Base-by-base conservation (phyloP, 2,888 invertebrate species). In the Eupeodes latifasciatus region DNA sequence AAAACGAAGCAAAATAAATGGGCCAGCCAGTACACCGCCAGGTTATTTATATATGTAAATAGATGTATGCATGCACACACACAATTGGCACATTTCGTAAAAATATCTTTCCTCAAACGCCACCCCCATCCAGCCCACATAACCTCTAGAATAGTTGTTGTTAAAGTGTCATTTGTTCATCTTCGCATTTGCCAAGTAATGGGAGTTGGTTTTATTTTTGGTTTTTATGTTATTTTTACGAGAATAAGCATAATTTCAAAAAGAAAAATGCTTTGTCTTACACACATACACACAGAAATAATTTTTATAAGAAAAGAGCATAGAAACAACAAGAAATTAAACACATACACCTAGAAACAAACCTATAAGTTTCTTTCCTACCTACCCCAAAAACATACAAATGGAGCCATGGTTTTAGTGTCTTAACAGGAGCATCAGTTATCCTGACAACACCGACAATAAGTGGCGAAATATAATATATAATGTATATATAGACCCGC, bases 21-120 rank as follows among this genome's bases (percentile, higher is more conserved):
- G 49, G 59, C 44, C 57, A 64, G 67, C 77, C 57, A 77, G 47
- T 44, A 44, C 57, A 36, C 40, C 61, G 69, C 34, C 78, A 62
- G 53, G 47, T 34, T 66, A 67, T 49, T 84, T 66, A 57, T 51
- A 62, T 61, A 7, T 57, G 44, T 64, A 64, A 1, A 4, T 19
- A 66, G 12, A 10, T 16, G 12, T 47, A 47, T 57, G 47, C 1
- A 74, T 77, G 81, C 84, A 74, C 72, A 81, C 85, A 81, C 85
- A 88, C 85, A 88, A 88, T 88, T 85, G 88, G 81, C 88, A 88
- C 74, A 81, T 85, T 76, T 83, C 64, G 59, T 57, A 80, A 62
- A 67, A 64, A 40, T 6, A 40, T 53, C 40, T 40, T 40, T 40
- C 40, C 40, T 40, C n/a, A 12, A 27, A 11, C 27, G 1, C 14